A percentile compares a stretch with the other conserved stretches of the same genome.
Conservation (phyloP, 35 echinoderm and acorn worm species). For the Ptychodera flava region DNA sequence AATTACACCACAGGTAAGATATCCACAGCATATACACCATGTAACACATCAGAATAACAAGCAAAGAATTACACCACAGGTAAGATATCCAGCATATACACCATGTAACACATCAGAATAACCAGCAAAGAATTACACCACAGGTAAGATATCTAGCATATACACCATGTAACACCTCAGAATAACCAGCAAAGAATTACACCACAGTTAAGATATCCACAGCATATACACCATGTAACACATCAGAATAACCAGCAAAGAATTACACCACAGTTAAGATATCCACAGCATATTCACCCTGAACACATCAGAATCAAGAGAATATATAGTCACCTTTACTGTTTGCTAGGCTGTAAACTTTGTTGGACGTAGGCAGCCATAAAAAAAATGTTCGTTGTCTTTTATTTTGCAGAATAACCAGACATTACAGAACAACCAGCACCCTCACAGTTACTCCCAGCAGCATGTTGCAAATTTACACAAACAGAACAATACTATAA, state of each 20-base stretch:
- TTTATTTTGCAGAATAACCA: constrained; percentile 61
- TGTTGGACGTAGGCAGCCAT: neutral
- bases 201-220: constrained; percentile 13
- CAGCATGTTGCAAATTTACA: constrained; percentile 44
- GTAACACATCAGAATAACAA: neutral
- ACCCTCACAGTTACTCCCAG: constrained; percentile 18
- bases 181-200: constrained; percentile 39
- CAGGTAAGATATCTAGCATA: too few relatives aligned
- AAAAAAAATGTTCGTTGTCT: neutral
- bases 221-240: constrained; percentile 44
- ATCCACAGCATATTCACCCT: neutral
- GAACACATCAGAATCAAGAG: neutral
- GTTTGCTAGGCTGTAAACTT: neutral
- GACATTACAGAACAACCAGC: constrained; percentile 78
- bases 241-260: constrained; percentile 32
- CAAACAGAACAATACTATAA: constrained; percentile 88
- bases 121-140: too few relatives aligned
- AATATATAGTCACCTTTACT: neutral
- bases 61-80: neutral
- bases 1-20: neutral
- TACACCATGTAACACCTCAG: too few relatives aligned
- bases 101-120: constrained; percentile 5
- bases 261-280: constrained; percentile 2
- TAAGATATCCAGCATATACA: neutral
- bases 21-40: neutral